Evolutionary conservation across 2,113 vertebrate species (phyloP).

Genomic region (Halichoerus grypus): DNA sequence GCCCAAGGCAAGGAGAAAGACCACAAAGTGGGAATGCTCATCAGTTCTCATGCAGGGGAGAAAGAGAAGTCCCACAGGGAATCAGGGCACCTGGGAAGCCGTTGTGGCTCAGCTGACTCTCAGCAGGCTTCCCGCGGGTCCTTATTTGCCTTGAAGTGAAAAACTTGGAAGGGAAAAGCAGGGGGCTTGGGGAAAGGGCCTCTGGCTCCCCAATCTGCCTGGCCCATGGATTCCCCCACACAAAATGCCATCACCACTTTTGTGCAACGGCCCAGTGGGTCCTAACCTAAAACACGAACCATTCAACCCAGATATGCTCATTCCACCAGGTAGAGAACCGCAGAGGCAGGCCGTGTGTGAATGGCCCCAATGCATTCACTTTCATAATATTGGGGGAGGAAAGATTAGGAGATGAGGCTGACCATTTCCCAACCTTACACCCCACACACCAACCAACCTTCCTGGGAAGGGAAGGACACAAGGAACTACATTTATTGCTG

Average conservation of each 20-base stretch:
- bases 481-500: constrained; percentile 66
- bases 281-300: constrained; percentile 49
- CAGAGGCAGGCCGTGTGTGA: not conserved
- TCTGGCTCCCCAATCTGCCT: not conserved
- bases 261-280: not conserved
- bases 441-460: not conserved
- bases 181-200: not conserved
- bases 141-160: not conserved
- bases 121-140: not conserved
- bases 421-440: not conserved
- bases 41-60: not conserved
- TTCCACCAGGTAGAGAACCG: constrained; percentile 35
- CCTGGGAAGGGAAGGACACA: constrained; percentile 50
- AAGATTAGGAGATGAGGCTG: not conserved
- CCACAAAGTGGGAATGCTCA: not conserved
- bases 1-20: constrained; percentile 13
- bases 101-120: too few species aligned
- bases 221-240: not conserved
- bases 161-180: not conserved
- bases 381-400: constrained; percentile 23
- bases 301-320: not conserved
- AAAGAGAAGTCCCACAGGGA: not conserved
- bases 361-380: not conserved
- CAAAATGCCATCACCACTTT: not conserved
- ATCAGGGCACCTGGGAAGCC: not conserved